Conservation (phyloP, 2,797 vertebrate genomes). For the Okamejei kenojei region DNA sequence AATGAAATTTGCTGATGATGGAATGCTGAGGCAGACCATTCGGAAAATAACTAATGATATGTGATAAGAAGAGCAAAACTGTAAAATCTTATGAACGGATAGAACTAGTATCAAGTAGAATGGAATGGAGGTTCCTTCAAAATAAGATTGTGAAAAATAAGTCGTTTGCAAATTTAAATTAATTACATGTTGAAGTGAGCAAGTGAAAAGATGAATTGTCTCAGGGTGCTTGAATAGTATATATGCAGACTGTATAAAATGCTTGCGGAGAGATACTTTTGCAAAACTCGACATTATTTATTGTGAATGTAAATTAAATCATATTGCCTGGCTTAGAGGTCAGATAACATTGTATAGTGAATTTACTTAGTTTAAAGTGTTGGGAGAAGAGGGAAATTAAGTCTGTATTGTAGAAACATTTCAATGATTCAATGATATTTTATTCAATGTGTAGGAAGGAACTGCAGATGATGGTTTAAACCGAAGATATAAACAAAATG, state of each 20-base stretch:
- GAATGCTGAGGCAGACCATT: background rate
- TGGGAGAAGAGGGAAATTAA: background rate
- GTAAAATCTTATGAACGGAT: conserved; percentile 16
- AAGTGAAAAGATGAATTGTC: conserved; percentile 9
- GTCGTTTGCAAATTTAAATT: background rate
- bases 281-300: too few species aligned
- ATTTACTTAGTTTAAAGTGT: background rate
- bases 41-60: conserved; percentile 21
- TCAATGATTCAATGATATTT: too few species aligned
- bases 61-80: conserved; percentile 6
- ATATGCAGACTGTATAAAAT: background rate
- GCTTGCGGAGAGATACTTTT: background rate
- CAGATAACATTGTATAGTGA: background rate
- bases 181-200: conserved; percentile 24
- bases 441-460: too few species aligned
- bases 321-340: background rate
- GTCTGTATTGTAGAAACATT: too few species aligned
- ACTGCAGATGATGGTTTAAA: too few species aligned
- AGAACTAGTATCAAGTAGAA: background rate
- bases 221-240: background rate
- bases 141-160: background rate
- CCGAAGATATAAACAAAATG: too few species aligned
- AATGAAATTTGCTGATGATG: conserved; percentile 36
- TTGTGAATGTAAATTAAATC: background rate
- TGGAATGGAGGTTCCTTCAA: background rate